These are phyloP conservation scores for Noctua pronuba DNA, from an alignment of 2,888 invertebrate species.

Conservation along the genomic window DNA sequence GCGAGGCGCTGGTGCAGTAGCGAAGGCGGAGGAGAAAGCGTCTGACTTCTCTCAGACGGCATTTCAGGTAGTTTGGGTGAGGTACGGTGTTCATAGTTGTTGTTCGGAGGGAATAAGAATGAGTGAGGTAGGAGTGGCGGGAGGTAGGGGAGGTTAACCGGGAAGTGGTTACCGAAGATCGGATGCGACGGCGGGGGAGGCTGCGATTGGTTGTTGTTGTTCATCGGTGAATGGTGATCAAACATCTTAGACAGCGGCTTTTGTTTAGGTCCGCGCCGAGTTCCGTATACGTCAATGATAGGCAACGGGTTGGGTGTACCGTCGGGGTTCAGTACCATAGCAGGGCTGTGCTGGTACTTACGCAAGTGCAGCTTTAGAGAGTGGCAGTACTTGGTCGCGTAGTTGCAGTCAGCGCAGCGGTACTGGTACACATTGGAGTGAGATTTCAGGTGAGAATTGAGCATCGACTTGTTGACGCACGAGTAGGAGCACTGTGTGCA, in stretches of 20 bases:
- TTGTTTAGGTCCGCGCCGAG: conserved; percentile 95
- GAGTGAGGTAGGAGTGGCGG: conserved; percentile 87
- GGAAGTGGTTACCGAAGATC: conserved; percentile 85
- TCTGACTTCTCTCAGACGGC: conserved; percentile 73
- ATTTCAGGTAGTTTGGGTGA: conserved; percentile 79
- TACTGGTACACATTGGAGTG: conserved; percentile 98
- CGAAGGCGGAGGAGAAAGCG: conserved; percentile 79
- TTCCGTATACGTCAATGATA: conserved; percentile 97
- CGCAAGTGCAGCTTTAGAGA: conserved; percentile 98
- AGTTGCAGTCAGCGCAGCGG: conserved; percentile 97
- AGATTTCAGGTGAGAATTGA: conserved; percentile 99
- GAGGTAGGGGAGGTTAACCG: conserved; percentile 86
- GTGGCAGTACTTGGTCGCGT: conserved; percentile 99
- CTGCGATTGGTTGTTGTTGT: conserved; percentile 76
- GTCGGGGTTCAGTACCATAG: conserved; percentile 96
- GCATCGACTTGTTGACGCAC: conserved; percentile 99
- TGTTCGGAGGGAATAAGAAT: conserved; percentile 88
- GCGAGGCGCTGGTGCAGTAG: conserved; percentile 84
- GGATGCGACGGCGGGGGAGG: conserved; percentile 81
- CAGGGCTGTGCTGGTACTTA: conserved; percentile 97
- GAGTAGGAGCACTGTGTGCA: conserved; percentile 97
- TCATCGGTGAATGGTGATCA: conserved; percentile 76
- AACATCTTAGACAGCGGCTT: conserved; percentile 84
- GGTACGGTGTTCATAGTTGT: conserved; percentile 82
- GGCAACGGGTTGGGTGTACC: conserved; percentile 96